These are phyloP conservation scores for Muntiacus muntjak DNA, from an alignment of 2,113 vertebrate species.

Conservation along the genomic window DNA sequence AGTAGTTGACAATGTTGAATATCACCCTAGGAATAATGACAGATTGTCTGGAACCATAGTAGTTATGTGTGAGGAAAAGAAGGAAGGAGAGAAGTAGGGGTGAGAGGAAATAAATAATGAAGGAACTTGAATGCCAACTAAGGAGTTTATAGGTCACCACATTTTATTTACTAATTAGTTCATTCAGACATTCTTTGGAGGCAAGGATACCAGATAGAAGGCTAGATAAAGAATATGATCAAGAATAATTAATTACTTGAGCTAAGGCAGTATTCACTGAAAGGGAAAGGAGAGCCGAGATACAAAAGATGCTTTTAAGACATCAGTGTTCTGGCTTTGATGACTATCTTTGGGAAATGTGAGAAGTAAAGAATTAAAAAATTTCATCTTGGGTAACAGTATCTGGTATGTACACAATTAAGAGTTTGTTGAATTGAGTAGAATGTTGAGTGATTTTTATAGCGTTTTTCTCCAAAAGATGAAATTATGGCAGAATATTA, in stretches of 20 bases:
- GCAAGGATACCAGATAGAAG: background rate
- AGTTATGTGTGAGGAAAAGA: background rate
- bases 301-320: background rate
- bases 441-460: conserved; percentile 2
- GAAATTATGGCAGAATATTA: background rate
- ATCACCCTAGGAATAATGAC: background rate
- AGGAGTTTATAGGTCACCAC: background rate
- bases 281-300: background rate
- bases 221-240: background rate
- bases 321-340: background rate
- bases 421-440: background rate
- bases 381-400: background rate
- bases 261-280: background rate
- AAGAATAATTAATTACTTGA: background rate
- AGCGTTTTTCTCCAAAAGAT: conserved; percentile 2
- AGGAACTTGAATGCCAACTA: background rate
- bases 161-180: conserved; percentile 12
- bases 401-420: background rate
- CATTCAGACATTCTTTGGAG: background rate
- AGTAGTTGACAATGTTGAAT: background rate
- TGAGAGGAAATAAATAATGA: background rate
- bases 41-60: background rate
- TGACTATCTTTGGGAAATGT: background rate
- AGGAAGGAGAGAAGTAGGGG: background rate
- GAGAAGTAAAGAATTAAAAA: background rate